Evolutionary conservation across 1,140 invertebrate genomes (phyloP).

Genomic region (Hyles vespertilio): DNA sequence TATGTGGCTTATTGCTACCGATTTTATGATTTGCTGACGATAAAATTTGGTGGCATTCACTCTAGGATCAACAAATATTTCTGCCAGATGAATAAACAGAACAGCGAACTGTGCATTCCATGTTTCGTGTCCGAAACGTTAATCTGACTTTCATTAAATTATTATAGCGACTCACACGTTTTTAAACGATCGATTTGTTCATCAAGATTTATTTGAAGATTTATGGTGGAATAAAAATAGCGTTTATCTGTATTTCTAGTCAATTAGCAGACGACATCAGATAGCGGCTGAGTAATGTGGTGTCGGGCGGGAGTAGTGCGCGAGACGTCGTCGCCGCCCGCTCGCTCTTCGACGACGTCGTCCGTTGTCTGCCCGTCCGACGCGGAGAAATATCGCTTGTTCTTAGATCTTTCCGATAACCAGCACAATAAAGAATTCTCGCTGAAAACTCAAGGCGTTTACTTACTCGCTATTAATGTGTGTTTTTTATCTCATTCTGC

Average conservation of each 20-base stretch:
- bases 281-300: slow-evolving; percentile 59
- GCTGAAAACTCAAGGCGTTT: slow-evolving; percentile 5
- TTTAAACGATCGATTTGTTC: too few relatives aligned
- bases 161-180: too few relatives aligned
- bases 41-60: too few relatives aligned
- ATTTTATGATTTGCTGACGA: background rate
- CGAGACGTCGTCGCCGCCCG: slow-evolving; percentile 14
- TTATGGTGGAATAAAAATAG: slow-evolving; percentile 49
- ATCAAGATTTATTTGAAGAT: slow-evolving; percentile 15
- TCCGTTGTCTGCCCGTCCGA: slow-evolving; percentile 11
- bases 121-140: too few relatives aligned
- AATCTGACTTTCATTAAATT: too few relatives aligned
- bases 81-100: too few relatives aligned
- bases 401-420: slow-evolving; percentile 4
- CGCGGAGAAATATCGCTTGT: slow-evolving; percentile 19
- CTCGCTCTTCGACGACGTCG: background rate
- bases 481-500: too few relatives aligned
- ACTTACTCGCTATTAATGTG: background rate
- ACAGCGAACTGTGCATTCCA: too few relatives aligned
- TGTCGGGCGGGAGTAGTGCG: slow-evolving; percentile 24
- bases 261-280: slow-evolving; percentile 64
- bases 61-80: too few relatives aligned
- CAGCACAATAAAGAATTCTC: background rate
- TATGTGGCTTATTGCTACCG: background rate
- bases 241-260: slow-evolving; percentile 64